These are phyloP conservation scores for Cinara cedri DNA, from an alignment of 2,888 invertebrate species.

Conservation along the genomic window DNA sequence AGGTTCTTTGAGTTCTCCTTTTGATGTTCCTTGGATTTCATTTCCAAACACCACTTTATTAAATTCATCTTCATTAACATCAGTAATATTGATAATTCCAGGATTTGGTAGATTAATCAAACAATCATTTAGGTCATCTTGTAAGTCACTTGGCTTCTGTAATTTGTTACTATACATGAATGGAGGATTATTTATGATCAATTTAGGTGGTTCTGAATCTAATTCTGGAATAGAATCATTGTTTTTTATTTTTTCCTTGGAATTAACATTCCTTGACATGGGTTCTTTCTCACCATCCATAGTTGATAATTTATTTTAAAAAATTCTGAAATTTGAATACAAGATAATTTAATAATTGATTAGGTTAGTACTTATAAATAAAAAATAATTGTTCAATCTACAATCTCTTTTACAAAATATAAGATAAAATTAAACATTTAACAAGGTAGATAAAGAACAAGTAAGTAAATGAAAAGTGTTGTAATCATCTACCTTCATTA, in stretches of 20 bases:
- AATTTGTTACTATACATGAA: constrained; percentile 52
- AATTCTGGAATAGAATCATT: constrained; percentile 45
- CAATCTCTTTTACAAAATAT: no score
- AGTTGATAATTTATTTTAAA: background rate
- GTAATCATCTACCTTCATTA: no score
- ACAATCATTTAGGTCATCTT: constrained; percentile 45
- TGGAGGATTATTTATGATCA: constrained; percentile 40
- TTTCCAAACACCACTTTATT: background rate
- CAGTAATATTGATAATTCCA: constrained; percentile 51
- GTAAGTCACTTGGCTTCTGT: constrained; percentile 38
- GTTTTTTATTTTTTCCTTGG: constrained; percentile 33
- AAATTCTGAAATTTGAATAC: background rate
- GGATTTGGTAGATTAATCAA: constrained; percentile 40
- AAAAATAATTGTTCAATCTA: no score
- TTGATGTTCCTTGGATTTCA: background rate
- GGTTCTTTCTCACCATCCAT: constrained; percentile 31
- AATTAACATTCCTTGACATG: constrained; percentile 1
- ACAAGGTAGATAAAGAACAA: no score
- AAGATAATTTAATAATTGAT: background rate
- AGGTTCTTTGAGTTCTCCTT: constrained; percentile 13
- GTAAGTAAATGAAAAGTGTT: no score
- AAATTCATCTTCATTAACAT: constrained; percentile 32
- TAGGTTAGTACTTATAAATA: no score
- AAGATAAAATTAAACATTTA: no score
- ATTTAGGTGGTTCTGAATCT: constrained; percentile 47